A percentile compares a stretch with the other conserved stretches of the same genome.
Evolutionary conservation across 1,140 invertebrate species (phyloP).

Genomic region (Frieseomelitta varia): DNA sequence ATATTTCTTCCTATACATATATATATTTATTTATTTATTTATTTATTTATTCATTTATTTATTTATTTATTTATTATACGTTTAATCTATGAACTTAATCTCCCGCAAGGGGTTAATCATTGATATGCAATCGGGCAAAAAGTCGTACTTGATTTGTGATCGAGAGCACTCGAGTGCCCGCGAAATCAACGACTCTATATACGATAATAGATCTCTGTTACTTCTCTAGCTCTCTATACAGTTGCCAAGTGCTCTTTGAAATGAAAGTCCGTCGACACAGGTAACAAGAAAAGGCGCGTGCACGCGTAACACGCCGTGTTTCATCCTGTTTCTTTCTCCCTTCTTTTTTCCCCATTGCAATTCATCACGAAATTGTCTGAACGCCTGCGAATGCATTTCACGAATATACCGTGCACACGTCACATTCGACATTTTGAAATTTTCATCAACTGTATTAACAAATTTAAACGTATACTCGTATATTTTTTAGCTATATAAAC

Average conservation of each 20-base stretch:
- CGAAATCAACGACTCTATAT: slow-evolving; percentile 9
- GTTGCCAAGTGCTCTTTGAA: neutral
- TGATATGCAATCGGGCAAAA: slow-evolving; percentile 46
- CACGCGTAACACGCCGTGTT: neutral
- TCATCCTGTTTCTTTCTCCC: neutral
- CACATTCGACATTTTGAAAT: too few species aligned
- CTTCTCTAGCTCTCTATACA: neutral
- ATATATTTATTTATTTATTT: neutral
- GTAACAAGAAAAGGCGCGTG: slow-evolving; percentile 1
- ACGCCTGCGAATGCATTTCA: too few species aligned
- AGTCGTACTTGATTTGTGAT: neutral
- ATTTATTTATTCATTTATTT: too few species aligned
- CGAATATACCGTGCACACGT: too few species aligned
- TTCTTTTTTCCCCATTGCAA: neutral
- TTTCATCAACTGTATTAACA: too few species aligned
- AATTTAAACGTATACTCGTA: too few species aligned
- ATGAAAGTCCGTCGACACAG: neutral
- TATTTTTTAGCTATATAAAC: too few species aligned
- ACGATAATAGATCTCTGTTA: neutral
- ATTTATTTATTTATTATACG: neutral
- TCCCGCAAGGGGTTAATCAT: slow-evolving; percentile 26
- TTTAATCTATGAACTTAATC: slow-evolving; percentile 4
- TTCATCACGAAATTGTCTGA: too few species aligned
- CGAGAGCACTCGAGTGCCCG: neutral
- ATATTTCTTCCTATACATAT: neutral